Base-by-base conservation (phyloP, 1,140 invertebrate genomes). In the Trichogramma pretiosum region DNA sequence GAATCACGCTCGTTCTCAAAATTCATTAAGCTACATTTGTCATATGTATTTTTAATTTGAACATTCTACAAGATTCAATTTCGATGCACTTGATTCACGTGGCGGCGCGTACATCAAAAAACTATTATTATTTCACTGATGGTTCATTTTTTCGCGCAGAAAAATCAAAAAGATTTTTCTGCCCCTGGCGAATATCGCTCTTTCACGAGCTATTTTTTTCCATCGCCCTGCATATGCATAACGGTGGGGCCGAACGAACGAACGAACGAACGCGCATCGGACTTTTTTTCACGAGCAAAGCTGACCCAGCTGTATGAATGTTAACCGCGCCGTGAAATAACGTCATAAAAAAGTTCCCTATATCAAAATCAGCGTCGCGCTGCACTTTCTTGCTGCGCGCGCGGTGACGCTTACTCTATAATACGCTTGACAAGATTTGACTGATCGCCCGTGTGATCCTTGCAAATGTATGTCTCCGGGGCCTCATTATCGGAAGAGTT, bases 281-380 rank as follows among this genome's bases (percentile, higher is more conserved):
- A 37, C 17, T 23, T 24, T 45, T 35, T 35, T 42, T 30, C 23
- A 5, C 22, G 13, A 28, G 24, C 5, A 11, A 28, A 11, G 42
- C 48, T 45, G 48, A 50, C 48, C 42, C 28, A 40, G 36, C 36
- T 40, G 19, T 37, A 50, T 40, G 35, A 50, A 50, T 50, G 48
- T 45, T 45, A 50, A 50, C 17, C 48, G 17, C 30, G 17, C 35
- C 48, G 48, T 50, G 42, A 50, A 50, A 50, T 45, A 22, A 30
- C 30, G 24, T 39, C 34, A 18, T 5, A 18, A 49, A 49, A 48
- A 43, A 32, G 24, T 50, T 45, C 40, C 42, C 42, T 50, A 45
- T 50, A 45, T 45, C 28, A 50, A 33, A 45, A 26, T n/a, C n/a
- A n/a, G 40, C 24, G 39, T 38, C 23, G 16, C 39, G 46, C 39